These are phyloP conservation scores for Tetanocera ferruginea DNA, from an alignment of 2,888 invertebrate species.

Conservation along the genomic window DNA sequence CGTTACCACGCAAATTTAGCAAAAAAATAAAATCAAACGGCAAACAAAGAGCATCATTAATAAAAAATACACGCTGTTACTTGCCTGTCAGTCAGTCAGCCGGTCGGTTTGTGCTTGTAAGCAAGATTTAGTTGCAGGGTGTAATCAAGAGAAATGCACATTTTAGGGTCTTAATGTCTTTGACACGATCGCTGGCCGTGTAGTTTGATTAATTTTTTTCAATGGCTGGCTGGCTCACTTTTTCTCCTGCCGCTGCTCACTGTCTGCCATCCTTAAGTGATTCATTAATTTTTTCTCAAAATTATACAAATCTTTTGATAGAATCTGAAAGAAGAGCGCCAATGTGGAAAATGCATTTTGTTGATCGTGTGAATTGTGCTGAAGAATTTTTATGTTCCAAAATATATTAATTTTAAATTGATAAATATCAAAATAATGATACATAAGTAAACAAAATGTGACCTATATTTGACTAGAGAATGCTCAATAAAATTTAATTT, in stretches of 20 bases:
- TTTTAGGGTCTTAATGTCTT: constrained; percentile 24
- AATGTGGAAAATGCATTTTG: too few relatives aligned
- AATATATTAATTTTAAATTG: too few relatives aligned
- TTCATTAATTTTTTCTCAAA: constrained; percentile 22
- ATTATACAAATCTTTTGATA: too few relatives aligned
- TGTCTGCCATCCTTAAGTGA: neutral
- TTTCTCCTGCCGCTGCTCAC: neutral
- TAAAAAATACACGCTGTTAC: neutral
- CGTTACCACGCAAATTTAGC: constrained; percentile 58
- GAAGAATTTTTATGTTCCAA: too few relatives aligned
- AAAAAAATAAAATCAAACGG: neutral
- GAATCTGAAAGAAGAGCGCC: too few relatives aligned
- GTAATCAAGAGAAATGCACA: constrained; percentile 19
- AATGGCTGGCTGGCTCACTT: neutral
- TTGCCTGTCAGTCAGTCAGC: neutral
- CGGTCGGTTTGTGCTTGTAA: neutral
- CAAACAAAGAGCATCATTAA: constrained; percentile 15
- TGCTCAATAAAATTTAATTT: too few relatives aligned
- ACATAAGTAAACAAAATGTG: too few relatives aligned
- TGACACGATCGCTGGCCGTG: constrained; percentile 15
- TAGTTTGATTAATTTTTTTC: constrained; percentile 7
- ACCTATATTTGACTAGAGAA: too few relatives aligned
- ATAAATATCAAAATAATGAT: too few relatives aligned
- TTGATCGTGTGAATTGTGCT: too few relatives aligned
- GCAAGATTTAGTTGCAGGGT: constrained; percentile 19